Base-by-base conservation (phyloP, 2,113 vertebrate genomes). In the Nyctereutes procyonoides region DNA sequence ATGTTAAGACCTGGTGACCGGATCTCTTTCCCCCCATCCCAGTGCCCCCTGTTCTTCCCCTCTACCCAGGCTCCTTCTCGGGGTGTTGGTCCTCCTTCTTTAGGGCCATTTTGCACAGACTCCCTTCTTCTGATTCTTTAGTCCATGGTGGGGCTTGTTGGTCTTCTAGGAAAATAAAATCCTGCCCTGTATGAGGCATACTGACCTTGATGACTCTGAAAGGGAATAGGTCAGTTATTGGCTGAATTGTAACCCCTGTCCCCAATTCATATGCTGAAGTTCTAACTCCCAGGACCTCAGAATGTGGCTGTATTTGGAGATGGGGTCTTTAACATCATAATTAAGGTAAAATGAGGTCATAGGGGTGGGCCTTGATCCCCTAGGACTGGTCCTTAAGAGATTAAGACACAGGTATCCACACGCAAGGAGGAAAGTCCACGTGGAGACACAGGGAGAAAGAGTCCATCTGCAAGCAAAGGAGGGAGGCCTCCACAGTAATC, bases 101-200 rank as follows among this genome's bases (percentile, higher is more conserved):
- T 26, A 35, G 32, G 32, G 32, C 20, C 8, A 2, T 73, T 73
- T 90, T 35, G 28, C 14, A 32, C 5, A 73, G 56, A 69, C 87
- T 19, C 20, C 28, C n/a, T 51, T 74, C 71, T 93, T 71, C 30
- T 94, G 26, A n/a, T n/a, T 53, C 56, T 73, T 28, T 60, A 22
- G 6, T 53, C 24, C 22, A 12, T 0, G 0, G 17, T 28, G 35
- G 32, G n/a, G 14, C 30, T 62, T 43, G 19, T 22, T 15, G 3
- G 19, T 63, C 20, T 94, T 53, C 28, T 55, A 38, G 60, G 58
- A 88, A 58, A 82, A 60, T 9, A 38, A 32, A 48, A 19, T 32
- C 12, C 58, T 51, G 16, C 20, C n/a, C 56, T 35, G 20, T 55
- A 67, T 0, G 11, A 55, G 43, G 19, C 26, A 22, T 0, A 1